Conservation (phyloP, 2,113 vertebrate species). For the Phrynosoma platyrhinos region DNA sequence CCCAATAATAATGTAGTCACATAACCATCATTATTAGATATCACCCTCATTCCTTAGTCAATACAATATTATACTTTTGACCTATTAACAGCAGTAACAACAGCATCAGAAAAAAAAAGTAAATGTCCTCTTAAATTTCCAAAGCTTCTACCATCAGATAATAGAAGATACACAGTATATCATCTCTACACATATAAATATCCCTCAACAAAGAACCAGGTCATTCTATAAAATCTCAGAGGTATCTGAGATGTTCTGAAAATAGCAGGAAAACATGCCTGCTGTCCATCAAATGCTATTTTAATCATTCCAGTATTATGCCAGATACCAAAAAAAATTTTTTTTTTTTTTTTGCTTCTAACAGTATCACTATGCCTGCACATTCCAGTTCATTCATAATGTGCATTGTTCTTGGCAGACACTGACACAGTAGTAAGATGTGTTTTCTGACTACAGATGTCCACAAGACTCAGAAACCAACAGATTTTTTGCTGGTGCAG, state of each 20-base stretch:
- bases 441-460: constrained; percentile 34
- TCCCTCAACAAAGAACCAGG: constrained; percentile 1
- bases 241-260: constrained; percentile 21
- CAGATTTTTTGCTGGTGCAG: background rate
- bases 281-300: constrained; percentile 1
- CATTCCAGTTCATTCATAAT: constrained; percentile 44
- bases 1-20: background rate
- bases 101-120: background rate
- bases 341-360: constrained; percentile 31
- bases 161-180: background rate
- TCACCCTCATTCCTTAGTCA: background rate
- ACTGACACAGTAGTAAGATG: constrained; percentile 7
- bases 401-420: constrained; percentile 32
- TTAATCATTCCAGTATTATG: constrained; percentile 14
- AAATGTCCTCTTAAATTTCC: background rate
- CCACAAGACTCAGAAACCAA: constrained; percentile 20
- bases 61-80: background rate
- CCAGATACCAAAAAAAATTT: constrained; percentile 24
- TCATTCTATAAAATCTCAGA: background rate
- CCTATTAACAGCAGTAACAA: background rate
- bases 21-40: background rate
- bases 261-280: constrained; percentile 21
- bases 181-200: background rate
- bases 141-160: background rate
- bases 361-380: constrained; percentile 13